These are phyloP conservation scores for Perca schrenkii DNA, from an alignment of 2,113 vertebrate genomes.

Conservation along the genomic window DNA sequence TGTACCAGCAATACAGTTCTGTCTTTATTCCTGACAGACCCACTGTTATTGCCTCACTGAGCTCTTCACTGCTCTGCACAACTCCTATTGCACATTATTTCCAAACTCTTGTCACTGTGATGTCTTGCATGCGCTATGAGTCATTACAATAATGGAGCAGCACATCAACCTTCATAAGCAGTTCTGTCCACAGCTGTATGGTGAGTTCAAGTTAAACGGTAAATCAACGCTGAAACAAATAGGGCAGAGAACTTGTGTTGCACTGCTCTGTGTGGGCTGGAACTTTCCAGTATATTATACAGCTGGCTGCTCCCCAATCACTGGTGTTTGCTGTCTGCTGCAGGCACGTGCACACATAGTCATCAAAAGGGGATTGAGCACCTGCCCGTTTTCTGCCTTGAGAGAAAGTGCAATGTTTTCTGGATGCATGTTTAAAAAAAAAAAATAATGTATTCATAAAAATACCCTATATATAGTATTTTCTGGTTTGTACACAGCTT, in stretches of 20 bases:
- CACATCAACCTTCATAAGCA: not conserved
- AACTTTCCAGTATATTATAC: not conserved
- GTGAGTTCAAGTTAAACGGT: not conserved
- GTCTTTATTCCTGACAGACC: constrained; percentile 12
- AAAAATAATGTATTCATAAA: too few species aligned
- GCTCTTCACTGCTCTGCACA: constrained; percentile 16
- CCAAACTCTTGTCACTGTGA: constrained; percentile 18
- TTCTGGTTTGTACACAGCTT: too few species aligned
- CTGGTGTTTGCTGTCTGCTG: not conserved
- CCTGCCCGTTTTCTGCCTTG: too few species aligned
- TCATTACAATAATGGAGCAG: constrained; percentile 4
- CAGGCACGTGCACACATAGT: too few species aligned
- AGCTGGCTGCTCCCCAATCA: not conserved
- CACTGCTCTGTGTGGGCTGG: not conserved
- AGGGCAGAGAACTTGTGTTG: not conserved
- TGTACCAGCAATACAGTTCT: not conserved
- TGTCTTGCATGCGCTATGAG: constrained; percentile 16
- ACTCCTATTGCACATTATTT: constrained; percentile 29
- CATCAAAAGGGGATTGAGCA: too few species aligned
- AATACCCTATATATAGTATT: too few species aligned
- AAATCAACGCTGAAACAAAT: not conserved
- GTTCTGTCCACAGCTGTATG: constrained; percentile 7
- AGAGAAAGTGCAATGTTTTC: too few species aligned
- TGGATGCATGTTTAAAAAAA: too few species aligned
- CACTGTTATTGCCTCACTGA: constrained; percentile 18